Evolutionary conservation across 2,888 invertebrate species (phyloP), one percentile per base, ranked within the genome.

Genomic region (Chelonus formosanus): DNA sequence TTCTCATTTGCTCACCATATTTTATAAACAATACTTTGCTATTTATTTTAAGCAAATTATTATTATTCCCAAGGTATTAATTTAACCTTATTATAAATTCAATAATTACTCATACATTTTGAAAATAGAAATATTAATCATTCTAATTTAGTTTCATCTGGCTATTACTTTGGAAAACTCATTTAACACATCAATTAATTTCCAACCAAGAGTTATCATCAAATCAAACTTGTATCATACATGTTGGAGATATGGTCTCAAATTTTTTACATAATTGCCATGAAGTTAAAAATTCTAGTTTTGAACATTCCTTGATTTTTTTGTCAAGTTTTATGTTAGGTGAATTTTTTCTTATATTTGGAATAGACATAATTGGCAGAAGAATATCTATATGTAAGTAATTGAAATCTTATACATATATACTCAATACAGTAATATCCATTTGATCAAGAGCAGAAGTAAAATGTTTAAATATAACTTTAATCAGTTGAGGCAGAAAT

Each of bases 31-130:
- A 55, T 4, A 77, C 75, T 5, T 20, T 73, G 4, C 56, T 73
- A 20, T 66, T 70, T 34, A 68, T 71, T 5, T 35, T 72, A 44
- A 65, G 71, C 3, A 71, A 74, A 45, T 54, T 72, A 35, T 66
- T 76, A 6, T 72, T 77, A 6, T 75, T 76, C 68, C 76, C 78
- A 6, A 77, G 78, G 78, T 78, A 72, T 71, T 36, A 64, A 6
- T 34, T 35, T 7, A 43, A 20, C 5, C 56, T 7, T 31, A 20
- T 56, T 35, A 34, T 45, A 5, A 52, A 57, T 20, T 5, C 40
- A n/a, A 57, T 55, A 31, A 61, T 50, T 52, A 31, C 10, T 54
- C 20, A 4, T 45, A 5, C n/a, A 55, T n/a, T 36, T 56, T 8
- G 20, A 34, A 48, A 52, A 34, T 3, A 63, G 36, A 54, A 6